Evolutionary conservation across 92 coral and sea anemone species (phyloP), one percentile per base, ranked within the genome.

Genomic region (Nematostella vectensis): DNA sequence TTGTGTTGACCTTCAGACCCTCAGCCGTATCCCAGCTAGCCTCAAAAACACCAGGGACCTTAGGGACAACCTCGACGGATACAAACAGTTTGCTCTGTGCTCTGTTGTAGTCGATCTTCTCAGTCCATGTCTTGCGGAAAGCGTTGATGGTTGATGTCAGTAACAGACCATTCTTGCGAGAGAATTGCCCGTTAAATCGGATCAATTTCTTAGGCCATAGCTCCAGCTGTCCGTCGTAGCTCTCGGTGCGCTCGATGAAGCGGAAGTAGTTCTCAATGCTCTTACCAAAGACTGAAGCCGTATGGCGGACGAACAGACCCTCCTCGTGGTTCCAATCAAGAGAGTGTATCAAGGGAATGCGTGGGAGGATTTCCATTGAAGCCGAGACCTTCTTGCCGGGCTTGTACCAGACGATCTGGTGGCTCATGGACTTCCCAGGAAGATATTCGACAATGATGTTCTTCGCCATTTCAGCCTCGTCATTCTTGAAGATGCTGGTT

Each of bases 101-200:
- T 36, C 69, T 68, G 52, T 64, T 63, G 12, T 70, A 44, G 27
- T 80, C 78, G 48, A 93, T 68, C 62, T 59, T 87, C 61, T 82
- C 79, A 50, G 72, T 74, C 99, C 99, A 93, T 31, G 79, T 69
- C 30, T 67, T 75, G 30, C 64, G 58, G 62, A 87, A 78, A 54
- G 93, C 96, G 8, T 56, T 45, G 26, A 93, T 66, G 17, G 60
- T 56, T 26, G 69, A 60, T 4, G 80, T 78, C n/a, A 87, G 37
- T 31, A 73, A 61, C 30, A 93, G 70, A 11, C 94, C 99, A 55
- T 75, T 65, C 3, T 67, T 65, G 53, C 63, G 62, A 33, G 62
- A 38, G n/a, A 87, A 61, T 31, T 59, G 31, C 29, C 93, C 95
- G 53, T 33, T 78, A 29, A 93, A 79, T 11, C 55, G 53, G 50